phyloP scores from a whole-genome alignment of 2,888 invertebrate species.

The Lucinisca nassula region DNA sequence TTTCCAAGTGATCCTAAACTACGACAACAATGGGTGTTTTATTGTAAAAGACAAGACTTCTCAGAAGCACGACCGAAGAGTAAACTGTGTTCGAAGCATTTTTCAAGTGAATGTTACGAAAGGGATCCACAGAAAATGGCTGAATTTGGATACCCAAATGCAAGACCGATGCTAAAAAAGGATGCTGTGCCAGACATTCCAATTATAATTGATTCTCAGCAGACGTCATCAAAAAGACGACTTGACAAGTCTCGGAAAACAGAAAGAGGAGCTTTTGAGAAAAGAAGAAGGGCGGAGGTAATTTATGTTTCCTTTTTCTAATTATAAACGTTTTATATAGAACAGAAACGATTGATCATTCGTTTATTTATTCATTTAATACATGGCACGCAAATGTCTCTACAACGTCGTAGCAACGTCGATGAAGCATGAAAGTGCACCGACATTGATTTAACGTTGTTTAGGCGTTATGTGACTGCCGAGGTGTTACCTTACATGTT shows the following conservation, averaged over 20 bases:
- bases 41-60: slow-evolving; percentile 1
- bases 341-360: too few relatives aligned
- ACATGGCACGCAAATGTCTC: too few relatives aligned
- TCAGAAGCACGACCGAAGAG: background rate
- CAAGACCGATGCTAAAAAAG: background rate
- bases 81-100: background rate
- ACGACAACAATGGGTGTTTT: background rate
- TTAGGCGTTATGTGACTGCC: too few relatives aligned
- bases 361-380: too few relatives aligned
- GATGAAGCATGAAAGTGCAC: too few relatives aligned
- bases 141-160: background rate
- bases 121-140: background rate
- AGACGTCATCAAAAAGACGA: background rate
- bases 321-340: too few relatives aligned
- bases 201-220: background rate
- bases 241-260: background rate
- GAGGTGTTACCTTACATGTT: too few relatives aligned
- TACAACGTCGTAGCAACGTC: too few relatives aligned
- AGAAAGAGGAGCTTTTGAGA: background rate
- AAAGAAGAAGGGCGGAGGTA: background rate
- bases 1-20: background rate
- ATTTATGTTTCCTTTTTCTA: background rate
- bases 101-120: background rate
- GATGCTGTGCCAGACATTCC: background rate
- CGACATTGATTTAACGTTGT: too few relatives aligned